Conservation (phyloP, 1,140 invertebrate species). For the Rhynchophorus ferrugineus region DNA sequence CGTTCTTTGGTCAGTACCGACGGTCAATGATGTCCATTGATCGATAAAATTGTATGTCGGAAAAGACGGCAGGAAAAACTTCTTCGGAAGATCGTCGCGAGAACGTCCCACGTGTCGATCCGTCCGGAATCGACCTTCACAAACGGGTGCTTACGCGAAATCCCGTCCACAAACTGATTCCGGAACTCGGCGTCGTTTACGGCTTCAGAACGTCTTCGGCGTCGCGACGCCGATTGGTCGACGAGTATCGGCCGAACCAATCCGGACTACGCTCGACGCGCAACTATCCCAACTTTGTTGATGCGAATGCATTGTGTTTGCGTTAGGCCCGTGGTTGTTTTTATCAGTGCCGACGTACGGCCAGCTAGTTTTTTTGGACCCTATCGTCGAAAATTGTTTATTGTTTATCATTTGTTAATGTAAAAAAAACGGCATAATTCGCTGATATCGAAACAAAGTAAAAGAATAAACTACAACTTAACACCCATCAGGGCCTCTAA, state of each 20-base stretch:
- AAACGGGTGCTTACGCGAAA: neutral
- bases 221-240: conserved; percentile 16
- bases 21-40: neutral
- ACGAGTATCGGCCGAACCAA: conserved; percentile 12
- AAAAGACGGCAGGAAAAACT: conserved; percentile 14
- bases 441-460: too few species aligned
- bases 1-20: neutral
- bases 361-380: too few species aligned
- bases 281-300: conserved; percentile 20
- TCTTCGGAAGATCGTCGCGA: neutral
- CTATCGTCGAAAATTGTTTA: too few species aligned
- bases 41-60: conserved; percentile 15
- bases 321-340: neutral
- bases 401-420: too few species aligned
- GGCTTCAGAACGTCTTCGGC: conserved; percentile 14
- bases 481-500: too few species aligned
- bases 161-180: conserved; percentile 21
- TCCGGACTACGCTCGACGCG: conserved; percentile 12
- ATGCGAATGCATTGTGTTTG: conserved; percentile 11
- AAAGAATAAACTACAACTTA: too few species aligned
- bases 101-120: conserved; percentile 18
- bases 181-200: conserved; percentile 15
- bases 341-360: too few species aligned
- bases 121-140: neutral
- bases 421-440: too few species aligned